Percentiles rank a stretch among this genome's conserved stretches.
Conservation (phyloP, 2,113 vertebrate genomes). For the Euleptes europaea region DNA sequence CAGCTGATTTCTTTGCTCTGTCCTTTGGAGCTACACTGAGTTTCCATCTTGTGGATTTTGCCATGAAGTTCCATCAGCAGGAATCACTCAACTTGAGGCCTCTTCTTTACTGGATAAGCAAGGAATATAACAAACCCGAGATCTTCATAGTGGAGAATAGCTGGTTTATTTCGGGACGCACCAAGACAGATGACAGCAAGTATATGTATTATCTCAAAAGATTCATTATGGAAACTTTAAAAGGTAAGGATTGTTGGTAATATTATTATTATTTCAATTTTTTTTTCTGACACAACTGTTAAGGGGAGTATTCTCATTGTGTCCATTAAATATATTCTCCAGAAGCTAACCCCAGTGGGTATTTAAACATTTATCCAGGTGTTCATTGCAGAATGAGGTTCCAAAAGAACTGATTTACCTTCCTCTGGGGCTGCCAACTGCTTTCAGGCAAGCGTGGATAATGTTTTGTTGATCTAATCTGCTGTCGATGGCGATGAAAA, state of each 20-base stretch:
- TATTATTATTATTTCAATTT: conserved; percentile 27
- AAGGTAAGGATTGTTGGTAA: conserved; percentile 78
- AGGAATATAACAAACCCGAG: conserved; percentile 88
- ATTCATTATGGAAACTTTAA: conserved; percentile 91
- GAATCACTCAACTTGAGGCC: conserved; percentile 91
- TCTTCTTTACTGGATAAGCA: conserved; percentile 91
- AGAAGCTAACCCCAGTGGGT: background rate
- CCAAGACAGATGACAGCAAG: conserved; percentile 90
- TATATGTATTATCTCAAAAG: conserved; percentile 95
- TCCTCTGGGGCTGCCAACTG: conserved; percentile 30
- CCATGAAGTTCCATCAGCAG: conserved; percentile 89
- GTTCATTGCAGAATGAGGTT: conserved; percentile 20
- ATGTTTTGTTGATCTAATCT: conserved; percentile 8
- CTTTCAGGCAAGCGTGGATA: conserved; percentile 1
- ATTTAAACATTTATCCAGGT: conserved; percentile 27
- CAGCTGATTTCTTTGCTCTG: conserved; percentile 95
- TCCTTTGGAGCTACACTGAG: conserved; percentile 92
- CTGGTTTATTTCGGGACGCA: conserved; percentile 91
- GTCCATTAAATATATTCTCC: conserved; percentile 14
- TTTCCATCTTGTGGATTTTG: conserved; percentile 89
- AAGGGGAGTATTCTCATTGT: conserved; percentile 5
- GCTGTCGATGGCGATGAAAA: conserved; percentile 33
- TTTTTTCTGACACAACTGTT: conserved; percentile 30
- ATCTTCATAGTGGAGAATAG: conserved; percentile 97
- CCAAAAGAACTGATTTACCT: conserved; percentile 22